A percentile compares a stretch with the other conserved stretches of the same genome.
Evolutionary conservation across 2,888 invertebrate genomes (phyloP).

Genomic region (Drosophila algonquin): DNA sequence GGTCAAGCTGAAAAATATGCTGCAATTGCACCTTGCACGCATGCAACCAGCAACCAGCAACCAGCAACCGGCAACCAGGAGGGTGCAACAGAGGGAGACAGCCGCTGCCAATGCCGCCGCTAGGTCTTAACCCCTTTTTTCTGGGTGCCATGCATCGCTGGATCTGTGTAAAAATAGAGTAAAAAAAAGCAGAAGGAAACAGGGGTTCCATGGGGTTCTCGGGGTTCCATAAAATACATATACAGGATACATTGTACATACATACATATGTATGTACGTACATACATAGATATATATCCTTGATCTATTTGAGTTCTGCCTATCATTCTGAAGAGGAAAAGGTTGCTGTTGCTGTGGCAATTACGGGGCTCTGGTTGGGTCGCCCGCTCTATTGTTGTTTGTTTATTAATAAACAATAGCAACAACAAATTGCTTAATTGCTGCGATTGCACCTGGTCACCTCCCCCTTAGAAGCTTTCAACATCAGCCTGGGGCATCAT

Average conservation of each 20-base stretch:
- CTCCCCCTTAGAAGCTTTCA: conserved; percentile 29
- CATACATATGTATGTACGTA: neutral
- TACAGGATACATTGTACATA: neutral
- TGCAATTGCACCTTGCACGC: conserved; percentile 76
- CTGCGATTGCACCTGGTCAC: conserved; percentile 46
- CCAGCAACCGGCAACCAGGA: neutral
- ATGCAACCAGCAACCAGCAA: conserved; percentile 14
- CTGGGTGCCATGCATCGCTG: conserved; percentile 78
- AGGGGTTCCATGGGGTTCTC: conserved; percentile 59
- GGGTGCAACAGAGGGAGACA: conserved; percentile 1
- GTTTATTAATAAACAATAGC: conserved; percentile 77
- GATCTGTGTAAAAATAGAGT: conserved; percentile 2
- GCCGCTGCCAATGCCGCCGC: neutral
- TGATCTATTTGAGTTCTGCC: conserved; percentile 39
- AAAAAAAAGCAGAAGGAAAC: conserved; percentile 12
- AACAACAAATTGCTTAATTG: conserved; percentile 69
- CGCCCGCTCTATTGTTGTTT: conserved; percentile 51
- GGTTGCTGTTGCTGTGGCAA: conserved; percentile 64
- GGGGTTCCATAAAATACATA: neutral
- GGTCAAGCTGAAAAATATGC: conserved; percentile 80
- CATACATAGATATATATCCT: conserved; percentile 30
- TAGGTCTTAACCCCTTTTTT: conserved; percentile 28
- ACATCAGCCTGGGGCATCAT: conserved; percentile 42
- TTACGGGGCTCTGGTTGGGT: conserved; percentile 42
- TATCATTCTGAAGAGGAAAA: conserved; percentile 5